These are phyloP conservation scores for Elanoides forficatus DNA, from an alignment of 2,113 vertebrate species.

Conservation along the genomic window DNA sequence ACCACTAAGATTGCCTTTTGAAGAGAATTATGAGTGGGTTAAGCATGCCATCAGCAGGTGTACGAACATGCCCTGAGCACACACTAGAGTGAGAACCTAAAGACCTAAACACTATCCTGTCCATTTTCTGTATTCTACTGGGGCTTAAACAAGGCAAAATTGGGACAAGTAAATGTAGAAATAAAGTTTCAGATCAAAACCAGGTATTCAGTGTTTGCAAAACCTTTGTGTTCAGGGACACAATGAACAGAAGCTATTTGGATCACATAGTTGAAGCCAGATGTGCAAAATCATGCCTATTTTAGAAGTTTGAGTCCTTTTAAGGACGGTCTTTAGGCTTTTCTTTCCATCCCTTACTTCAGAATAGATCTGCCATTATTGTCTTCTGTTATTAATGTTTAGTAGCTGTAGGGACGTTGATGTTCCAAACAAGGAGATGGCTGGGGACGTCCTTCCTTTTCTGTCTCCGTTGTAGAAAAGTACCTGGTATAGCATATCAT, in stretches of 20 bases:
- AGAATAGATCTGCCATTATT: not conserved
- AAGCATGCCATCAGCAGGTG: not conserved
- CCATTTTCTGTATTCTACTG: not conserved
- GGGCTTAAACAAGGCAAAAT: not conserved
- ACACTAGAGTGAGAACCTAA: not conserved
- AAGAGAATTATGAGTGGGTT: not conserved
- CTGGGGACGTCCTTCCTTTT: not conserved
- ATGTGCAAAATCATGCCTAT: not conserved
- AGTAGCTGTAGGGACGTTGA: not conserved
- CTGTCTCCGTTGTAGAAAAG: not conserved
- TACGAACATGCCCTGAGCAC: not conserved
- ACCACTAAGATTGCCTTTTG: not conserved
- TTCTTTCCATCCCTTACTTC: not conserved
- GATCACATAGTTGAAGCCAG: not conserved
- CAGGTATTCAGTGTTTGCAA: not conserved
- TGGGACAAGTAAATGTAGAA: not conserved
- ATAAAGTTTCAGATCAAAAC: not conserved
- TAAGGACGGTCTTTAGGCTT: not conserved
- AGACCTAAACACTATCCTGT: not conserved
- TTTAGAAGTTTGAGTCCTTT: not conserved
- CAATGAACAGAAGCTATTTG: not conserved
- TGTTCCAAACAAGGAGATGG: not conserved
- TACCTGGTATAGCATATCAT: too few species aligned
- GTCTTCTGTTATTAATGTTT: not conserved
- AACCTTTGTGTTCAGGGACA: not conserved